phyloP scores from a whole-genome alignment of 2,797 vertebrate genomes.

The Cephalopachus bancanus region DNA sequence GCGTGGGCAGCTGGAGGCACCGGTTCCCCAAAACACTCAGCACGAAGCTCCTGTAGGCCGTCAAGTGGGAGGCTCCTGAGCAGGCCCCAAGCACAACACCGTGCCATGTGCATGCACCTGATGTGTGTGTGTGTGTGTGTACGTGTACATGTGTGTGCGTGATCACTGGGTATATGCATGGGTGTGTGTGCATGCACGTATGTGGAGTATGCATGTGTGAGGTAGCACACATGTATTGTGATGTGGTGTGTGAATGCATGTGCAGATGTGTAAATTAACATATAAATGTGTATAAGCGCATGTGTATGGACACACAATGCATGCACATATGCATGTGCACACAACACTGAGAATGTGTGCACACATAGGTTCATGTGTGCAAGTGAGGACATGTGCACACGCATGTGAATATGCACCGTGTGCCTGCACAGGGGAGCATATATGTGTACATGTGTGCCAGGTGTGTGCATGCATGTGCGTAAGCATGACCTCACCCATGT shows the following conservation, averaged over 20 bases:
- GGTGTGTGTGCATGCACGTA: not conserved
- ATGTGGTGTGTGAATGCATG: too few species aligned
- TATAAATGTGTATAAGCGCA: not conserved
- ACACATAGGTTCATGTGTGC: not conserved
- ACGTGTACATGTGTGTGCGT: fast-evolving
- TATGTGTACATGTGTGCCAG: not conserved
- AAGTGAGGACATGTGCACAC: not conserved
- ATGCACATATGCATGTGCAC: not conserved
- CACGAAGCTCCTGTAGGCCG: not conserved
- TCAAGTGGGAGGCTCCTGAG: not conserved
- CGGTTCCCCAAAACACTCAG: not conserved
- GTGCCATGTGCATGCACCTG: fast-evolving
- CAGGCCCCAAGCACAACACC: too few species aligned
- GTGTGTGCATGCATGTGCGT: too few species aligned
- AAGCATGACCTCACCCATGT: not conserved
- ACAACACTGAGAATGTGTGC: not conserved
- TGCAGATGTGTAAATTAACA: too few species aligned
- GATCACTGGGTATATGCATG: not conserved
- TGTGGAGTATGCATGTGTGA: not conserved
- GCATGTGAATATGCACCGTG: not conserved
- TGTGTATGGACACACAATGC: not conserved
- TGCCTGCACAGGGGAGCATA: too few species aligned
- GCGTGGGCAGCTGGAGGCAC: not conserved
- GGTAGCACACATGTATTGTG: too few species aligned
- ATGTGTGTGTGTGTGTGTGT: not conserved